These are phyloP conservation scores for Prenolepis imparis DNA, from an alignment of 2,888 invertebrate genomes.

Conservation along the genomic window DNA sequence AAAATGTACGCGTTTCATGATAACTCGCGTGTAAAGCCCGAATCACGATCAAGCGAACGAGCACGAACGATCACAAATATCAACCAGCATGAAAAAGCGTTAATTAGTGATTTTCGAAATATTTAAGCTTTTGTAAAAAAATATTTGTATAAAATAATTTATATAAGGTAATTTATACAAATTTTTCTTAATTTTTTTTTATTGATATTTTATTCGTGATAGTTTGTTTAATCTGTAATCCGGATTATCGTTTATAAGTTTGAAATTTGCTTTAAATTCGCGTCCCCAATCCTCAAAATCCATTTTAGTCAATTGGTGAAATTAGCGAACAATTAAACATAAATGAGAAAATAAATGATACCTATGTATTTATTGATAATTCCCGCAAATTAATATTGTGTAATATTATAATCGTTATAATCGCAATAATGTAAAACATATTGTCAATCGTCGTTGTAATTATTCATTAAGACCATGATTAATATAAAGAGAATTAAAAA, in stretches of 20 bases:
- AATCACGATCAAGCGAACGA: neutral
- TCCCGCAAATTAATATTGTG: conserved; percentile 40
- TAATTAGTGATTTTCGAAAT: neutral
- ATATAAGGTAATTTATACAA: neutral
- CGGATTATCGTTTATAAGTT: conserved; percentile 7
- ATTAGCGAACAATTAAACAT: conserved; percentile 22
- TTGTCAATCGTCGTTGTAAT: neutral
- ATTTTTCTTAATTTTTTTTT: neutral
- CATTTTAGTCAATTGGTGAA: conserved; percentile 21
- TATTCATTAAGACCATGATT: conserved; percentile 5
- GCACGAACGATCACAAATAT: neutral
- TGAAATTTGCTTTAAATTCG: conserved; percentile 25
- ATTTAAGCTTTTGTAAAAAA: too few species aligned
- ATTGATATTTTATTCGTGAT: neutral
- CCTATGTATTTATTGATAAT: conserved; percentile 29
- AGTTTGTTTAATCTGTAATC: neutral
- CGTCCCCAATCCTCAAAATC: conserved; percentile 14
- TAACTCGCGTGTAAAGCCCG: neutral
- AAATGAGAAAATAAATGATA: conserved; percentile 45
- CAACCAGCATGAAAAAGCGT: neutral
- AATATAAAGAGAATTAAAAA: neutral
- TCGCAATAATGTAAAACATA: conserved; percentile 8
- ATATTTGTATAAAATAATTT: neutral
- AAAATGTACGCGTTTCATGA: neutral
- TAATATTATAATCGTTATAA: conserved; percentile 12